These are phyloP conservation scores for Steinernema hermaphroditum DNA, from an alignment of 2,888 invertebrate species.

Conservation along the genomic window DNA sequence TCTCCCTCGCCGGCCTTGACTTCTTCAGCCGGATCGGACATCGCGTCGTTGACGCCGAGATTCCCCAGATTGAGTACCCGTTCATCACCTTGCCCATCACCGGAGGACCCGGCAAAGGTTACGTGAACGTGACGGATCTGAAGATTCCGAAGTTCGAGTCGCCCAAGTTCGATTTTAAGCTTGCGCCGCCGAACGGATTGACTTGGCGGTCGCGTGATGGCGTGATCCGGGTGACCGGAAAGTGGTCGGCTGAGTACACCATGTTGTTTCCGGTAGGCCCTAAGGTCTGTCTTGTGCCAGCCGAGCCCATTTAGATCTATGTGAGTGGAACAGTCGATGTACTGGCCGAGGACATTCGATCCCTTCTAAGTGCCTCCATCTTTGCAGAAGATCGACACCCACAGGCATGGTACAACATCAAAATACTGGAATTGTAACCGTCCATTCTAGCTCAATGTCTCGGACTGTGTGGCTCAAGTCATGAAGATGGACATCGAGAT, in stretches of 20 bases:
- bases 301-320: conserved; percentile 51
- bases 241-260: conserved; percentile 55
- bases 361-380: conserved; percentile 47
- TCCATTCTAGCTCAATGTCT: conserved; percentile 36
- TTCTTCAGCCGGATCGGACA: conserved; percentile 49
- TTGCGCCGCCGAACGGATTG: conserved; percentile 47
- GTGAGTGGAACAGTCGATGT: conserved; percentile 56
- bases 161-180: conserved; percentile 49
- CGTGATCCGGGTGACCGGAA: conserved; percentile 50
- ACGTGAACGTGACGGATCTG: conserved; percentile 48
- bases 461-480: conserved; percentile 45
- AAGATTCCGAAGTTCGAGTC: conserved; percentile 52
- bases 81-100: conserved; percentile 52
- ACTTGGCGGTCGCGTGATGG: conserved; percentile 53
- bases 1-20: conserved; percentile 39
- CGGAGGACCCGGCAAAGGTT: conserved; percentile 49
- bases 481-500: conserved; percentile 47
- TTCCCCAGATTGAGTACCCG: conserved; percentile 57
- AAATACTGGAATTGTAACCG: no score
- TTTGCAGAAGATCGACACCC: conserved; percentile 50
- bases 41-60: conserved; percentile 47
- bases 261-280: conserved; percentile 46
- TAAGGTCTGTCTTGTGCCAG: neutral
- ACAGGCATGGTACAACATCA: conserved; percentile 36
- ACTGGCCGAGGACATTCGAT: conserved; percentile 49